Percentiles rank a stretch among this genome's conserved stretches.
These are phyloP conservation scores for Myrmophylax atrothorax DNA, from an alignment of 2,113 vertebrate species.

Conservation along the genomic window DNA sequence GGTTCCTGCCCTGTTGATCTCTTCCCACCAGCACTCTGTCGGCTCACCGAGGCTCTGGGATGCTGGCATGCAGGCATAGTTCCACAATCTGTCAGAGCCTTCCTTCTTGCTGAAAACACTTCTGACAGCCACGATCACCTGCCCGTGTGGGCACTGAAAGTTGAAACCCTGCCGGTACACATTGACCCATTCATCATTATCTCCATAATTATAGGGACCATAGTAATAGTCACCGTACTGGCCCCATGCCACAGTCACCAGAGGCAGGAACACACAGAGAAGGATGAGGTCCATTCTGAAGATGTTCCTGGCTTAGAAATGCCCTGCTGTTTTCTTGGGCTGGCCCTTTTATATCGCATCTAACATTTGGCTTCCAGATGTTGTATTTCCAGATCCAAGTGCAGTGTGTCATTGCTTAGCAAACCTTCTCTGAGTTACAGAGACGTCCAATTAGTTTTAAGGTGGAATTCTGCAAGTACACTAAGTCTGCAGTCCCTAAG, in stretches of 20 bases:
- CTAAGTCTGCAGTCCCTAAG: background rate
- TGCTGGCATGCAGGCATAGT: conserved; percentile 90
- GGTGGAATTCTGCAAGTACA: conserved; percentile 72
- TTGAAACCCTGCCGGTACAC: conserved; percentile 92
- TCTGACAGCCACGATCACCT: conserved; percentile 88
- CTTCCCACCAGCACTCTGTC: conserved; percentile 99
- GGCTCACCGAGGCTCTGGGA: conserved; percentile 85
- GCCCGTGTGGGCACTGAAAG: conserved; percentile 93
- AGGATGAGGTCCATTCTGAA: conserved; percentile 80
- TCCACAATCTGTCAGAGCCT: conserved; percentile 92
- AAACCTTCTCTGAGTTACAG: conserved; percentile 60
- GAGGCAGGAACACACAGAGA: conserved; percentile 71
- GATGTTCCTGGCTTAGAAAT: conserved; percentile 55
- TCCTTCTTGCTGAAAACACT: conserved; percentile 90
- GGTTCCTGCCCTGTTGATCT: conserved; percentile 89
- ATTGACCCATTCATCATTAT: conserved; percentile 89
- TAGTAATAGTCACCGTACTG: conserved; percentile 77
- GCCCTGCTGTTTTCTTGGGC: conserved; percentile 55
- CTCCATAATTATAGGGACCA: conserved; percentile 76
- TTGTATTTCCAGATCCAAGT: conserved; percentile 78
- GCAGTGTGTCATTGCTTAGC: conserved; percentile 82
- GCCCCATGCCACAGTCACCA: conserved; percentile 74
- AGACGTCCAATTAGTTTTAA: conserved; percentile 71
- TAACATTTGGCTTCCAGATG: conserved; percentile 92
- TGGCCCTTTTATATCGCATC: conserved; percentile 77